phyloP scores from a whole-genome alignment of 2,113 vertebrate species.

The Polypterus bichir region DNA sequence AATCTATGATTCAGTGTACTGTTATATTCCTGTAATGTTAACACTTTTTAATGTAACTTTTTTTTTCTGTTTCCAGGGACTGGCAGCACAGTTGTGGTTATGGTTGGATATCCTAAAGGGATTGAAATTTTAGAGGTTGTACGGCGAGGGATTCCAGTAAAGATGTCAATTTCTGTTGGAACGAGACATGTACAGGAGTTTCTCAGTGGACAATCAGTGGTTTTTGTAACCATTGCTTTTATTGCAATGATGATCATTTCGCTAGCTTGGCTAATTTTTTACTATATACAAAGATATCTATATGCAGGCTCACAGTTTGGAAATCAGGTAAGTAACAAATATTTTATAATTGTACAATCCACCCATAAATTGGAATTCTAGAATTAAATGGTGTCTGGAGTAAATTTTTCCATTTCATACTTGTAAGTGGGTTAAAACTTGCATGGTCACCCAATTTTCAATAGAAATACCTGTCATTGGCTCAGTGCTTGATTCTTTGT shows the following conservation, averaged over 20 bases:
- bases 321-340: slow-evolving; percentile 50
- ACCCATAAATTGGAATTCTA: background rate
- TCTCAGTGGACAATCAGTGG: slow-evolving; percentile 54
- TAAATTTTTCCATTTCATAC: too few relatives aligned
- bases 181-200: slow-evolving; percentile 50
- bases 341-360: background rate
- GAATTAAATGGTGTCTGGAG: too few relatives aligned
- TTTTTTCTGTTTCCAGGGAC: slow-evolving; percentile 38
- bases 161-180: slow-evolving; percentile 48
- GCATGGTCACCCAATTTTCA: too few relatives aligned
- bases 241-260: slow-evolving; percentile 69
- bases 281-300: slow-evolving; percentile 62
- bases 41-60: background rate
- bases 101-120: slow-evolving; percentile 61
- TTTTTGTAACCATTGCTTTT: slow-evolving; percentile 61
- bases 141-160: slow-evolving; percentile 51
- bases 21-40: too few relatives aligned
- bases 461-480: too few relatives aligned
- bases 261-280: slow-evolving; percentile 59
- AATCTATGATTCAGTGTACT: background rate
- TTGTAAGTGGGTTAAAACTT: too few relatives aligned
- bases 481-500: too few relatives aligned
- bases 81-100: slow-evolving; percentile 56
- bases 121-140: slow-evolving; percentile 55
- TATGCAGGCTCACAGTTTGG: slow-evolving; percentile 54